Percentiles rank a stretch among this genome's conserved stretches.
These are phyloP conservation scores for Bacillus rossius DNA, from an alignment of 1,140 invertebrate genomes.

Conservation along the genomic window DNA sequence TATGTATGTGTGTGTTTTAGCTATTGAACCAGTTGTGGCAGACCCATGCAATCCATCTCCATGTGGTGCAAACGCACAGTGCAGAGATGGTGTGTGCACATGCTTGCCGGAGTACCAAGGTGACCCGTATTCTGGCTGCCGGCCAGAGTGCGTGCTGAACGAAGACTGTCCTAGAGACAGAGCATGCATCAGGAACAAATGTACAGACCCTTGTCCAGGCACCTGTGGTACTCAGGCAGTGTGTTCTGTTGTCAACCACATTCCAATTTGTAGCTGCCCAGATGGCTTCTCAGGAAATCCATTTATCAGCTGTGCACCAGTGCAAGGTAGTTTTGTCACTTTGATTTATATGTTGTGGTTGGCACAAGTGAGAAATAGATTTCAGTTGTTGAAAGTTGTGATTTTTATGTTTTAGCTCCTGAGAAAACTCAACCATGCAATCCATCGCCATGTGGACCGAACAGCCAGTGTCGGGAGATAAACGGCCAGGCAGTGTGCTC, in stretches of 20 bases:
- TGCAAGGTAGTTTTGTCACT: conserved; percentile 16
- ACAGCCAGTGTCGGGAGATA: conserved; percentile 42
- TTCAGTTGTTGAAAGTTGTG: too few relatives aligned
- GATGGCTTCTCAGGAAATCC: conserved; percentile 67
- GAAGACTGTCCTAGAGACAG: conserved; percentile 60
- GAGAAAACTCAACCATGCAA: conserved; percentile 44
- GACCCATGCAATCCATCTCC: conserved; percentile 32
- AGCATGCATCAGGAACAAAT: conserved; percentile 63
- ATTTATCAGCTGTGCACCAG: conserved; percentile 50
- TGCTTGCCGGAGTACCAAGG: conserved; percentile 66
- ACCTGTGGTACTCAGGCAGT: conserved; percentile 67
- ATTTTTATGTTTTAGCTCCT: background rate
- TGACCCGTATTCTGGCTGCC: conserved; percentile 66
- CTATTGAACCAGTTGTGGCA: conserved; percentile 19
- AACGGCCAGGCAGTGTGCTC: conserved; percentile 44
- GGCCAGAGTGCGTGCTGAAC: conserved; percentile 66
- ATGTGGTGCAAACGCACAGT: conserved; percentile 32
- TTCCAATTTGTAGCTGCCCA: conserved; percentile 66
- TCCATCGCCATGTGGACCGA: conserved; percentile 38
- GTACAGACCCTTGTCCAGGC: conserved; percentile 62
- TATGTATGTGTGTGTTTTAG: conserved; percentile 19
- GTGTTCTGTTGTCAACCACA: conserved; percentile 67
- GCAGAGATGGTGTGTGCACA: conserved; percentile 53
- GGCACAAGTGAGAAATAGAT: too few relatives aligned
- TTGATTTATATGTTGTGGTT: too few relatives aligned